Conservation (phyloP, 2,113 vertebrate genomes). For the Charina bottae region DNA sequence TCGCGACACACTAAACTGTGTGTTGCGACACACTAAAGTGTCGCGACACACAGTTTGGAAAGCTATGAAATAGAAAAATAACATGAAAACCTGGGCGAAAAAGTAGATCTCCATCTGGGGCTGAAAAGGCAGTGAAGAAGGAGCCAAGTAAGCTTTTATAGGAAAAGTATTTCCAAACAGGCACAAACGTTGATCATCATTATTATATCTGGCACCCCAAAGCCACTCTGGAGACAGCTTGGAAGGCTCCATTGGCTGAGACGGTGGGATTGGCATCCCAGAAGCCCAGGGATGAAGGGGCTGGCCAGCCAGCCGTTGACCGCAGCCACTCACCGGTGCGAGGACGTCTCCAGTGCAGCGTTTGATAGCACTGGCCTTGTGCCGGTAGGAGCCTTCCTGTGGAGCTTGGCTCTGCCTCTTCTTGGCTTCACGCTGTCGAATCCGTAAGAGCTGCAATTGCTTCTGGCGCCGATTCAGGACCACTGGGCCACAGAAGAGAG, state of each 20-base stretch:
- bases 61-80: no score
- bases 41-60: no score
- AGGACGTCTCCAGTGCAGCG: constrained; percentile 86
- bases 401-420: constrained; percentile 77
- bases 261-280: not conserved
- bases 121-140: not conserved
- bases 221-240: not conserved
- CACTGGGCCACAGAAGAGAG: constrained; percentile 66
- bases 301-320: not conserved
- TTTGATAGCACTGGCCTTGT: constrained; percentile 77
- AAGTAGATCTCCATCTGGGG: not conserved
- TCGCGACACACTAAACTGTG: no score
- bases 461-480: constrained; percentile 83
- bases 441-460: constrained; percentile 84
- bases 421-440: constrained; percentile 84
- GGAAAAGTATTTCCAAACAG: not conserved
- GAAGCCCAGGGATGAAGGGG: not conserved
- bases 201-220: not conserved
- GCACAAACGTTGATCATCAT: not conserved
- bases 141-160: not conserved
- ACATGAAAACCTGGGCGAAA: not conserved
- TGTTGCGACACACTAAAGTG: no score
- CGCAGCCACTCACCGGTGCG: constrained; percentile 81
- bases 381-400: constrained; percentile 80
- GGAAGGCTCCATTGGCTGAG: not conserved